A percentile compares a stretch with the other conserved stretches of the same genome.
Conservation (phyloP, 2,113 vertebrate species). For the Pyxicephalus adspersus region DNA sequence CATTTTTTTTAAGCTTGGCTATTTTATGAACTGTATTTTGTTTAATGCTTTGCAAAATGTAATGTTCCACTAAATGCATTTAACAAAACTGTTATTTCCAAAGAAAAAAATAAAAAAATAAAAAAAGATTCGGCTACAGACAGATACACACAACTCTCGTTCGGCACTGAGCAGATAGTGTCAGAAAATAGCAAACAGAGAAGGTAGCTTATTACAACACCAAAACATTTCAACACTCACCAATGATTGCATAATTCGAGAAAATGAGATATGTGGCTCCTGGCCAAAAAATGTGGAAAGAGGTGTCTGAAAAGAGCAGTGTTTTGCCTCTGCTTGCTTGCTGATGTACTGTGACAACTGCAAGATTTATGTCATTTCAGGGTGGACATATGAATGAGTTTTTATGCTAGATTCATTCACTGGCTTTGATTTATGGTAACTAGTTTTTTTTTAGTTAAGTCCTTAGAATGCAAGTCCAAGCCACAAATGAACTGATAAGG, state of each 20-base stretch:
- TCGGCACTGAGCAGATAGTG: no score
- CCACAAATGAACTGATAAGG: no score
- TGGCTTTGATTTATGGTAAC: not conserved
- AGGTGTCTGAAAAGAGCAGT: not conserved
- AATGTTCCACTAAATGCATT: no score
- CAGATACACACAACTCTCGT: not conserved
- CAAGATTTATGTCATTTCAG: slow-evolving; percentile 16
- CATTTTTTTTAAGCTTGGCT: no score
- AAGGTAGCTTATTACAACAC: not conserved
- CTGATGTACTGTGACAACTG: slow-evolving; percentile 6
- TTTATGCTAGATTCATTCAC: not conserved
- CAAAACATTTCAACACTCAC: slow-evolving; percentile 19
- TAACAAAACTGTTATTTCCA: no score
- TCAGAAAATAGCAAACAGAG: not conserved
- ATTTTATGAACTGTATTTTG: no score
- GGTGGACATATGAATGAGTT: not conserved
- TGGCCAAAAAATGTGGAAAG: slow-evolving; percentile 28
- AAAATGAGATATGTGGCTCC: slow-evolving; percentile 4
- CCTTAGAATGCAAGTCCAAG: no score
- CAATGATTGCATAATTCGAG: slow-evolving; percentile 4
- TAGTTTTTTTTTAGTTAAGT: not conserved
- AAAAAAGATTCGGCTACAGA: not conserved
- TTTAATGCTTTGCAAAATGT: no score
- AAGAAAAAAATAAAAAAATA: not conserved
- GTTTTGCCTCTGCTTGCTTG: slow-evolving; percentile 21